phyloP scores from a whole-genome alignment of 2,888 invertebrate species.

The Sinhomidia bicolor region DNA sequence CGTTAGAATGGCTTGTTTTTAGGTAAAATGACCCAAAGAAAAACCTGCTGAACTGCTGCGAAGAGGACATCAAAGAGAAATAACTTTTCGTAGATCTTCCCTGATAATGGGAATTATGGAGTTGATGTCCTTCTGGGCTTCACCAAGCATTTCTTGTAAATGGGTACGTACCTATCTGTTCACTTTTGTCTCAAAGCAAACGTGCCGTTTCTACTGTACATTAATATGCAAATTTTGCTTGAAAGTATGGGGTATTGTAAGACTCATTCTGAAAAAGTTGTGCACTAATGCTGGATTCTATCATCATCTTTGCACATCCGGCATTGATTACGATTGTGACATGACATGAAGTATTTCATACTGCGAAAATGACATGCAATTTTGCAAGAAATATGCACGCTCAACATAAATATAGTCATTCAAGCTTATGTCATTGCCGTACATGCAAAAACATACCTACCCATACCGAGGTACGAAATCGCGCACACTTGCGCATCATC shows the following conservation, averaged over 20 bases:
- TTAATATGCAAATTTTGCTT: slow-evolving; percentile 23
- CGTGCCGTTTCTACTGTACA: slow-evolving; percentile 9
- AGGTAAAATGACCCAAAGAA: slow-evolving; percentile 53
- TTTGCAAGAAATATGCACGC: slow-evolving; percentile 5
- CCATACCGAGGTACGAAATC: background rate
- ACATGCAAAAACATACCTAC: slow-evolving; percentile 1
- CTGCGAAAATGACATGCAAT: slow-evolving; percentile 43
- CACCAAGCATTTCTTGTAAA: background rate
- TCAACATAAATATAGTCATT: slow-evolving; percentile 39
- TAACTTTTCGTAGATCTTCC: slow-evolving; percentile 17
- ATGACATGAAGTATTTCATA: slow-evolving; percentile 51
- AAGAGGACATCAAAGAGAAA: background rate
- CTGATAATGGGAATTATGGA: slow-evolving; percentile 44
- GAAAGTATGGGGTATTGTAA: slow-evolving; percentile 9
- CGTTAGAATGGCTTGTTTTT: slow-evolving; percentile 29
- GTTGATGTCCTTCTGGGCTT: slow-evolving; percentile 55
- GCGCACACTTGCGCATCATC: background rate
- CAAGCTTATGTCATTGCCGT: slow-evolving; percentile 37
- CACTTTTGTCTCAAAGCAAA: background rate
- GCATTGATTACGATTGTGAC: slow-evolving; percentile 59
- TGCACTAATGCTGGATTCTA: background rate
- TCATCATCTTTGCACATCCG: slow-evolving; percentile 39
- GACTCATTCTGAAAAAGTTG: slow-evolving; percentile 17
- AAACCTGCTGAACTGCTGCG: slow-evolving; percentile 39
- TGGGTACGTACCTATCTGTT: background rate